Conservation (phyloP, 2,113 vertebrate species). For the Phalacrocorax brasilianus region DNA sequence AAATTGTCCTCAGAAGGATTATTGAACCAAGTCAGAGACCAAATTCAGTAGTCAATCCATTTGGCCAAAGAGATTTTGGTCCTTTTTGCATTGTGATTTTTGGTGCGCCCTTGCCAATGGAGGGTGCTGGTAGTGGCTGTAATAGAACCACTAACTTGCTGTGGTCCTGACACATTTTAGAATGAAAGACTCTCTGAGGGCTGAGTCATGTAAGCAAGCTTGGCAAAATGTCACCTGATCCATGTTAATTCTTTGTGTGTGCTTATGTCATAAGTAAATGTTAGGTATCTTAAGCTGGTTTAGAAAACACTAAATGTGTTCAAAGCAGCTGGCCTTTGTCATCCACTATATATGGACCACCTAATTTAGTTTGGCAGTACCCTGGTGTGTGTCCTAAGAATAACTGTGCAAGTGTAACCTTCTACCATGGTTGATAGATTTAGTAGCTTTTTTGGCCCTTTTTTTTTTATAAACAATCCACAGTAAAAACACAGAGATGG, state of each 20-base stretch:
- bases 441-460: neutral
- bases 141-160: neutral
- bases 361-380: neutral
- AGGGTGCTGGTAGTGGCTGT: neutral
- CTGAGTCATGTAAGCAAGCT: neutral
- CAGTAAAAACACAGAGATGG: neutral
- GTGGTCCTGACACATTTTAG: neutral
- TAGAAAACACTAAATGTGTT: neutral
- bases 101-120: neutral
- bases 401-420: neutral
- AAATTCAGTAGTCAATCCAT: neutral
- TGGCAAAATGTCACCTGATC: neutral
- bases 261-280: neutral
- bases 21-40: neutral
- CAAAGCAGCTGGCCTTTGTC: neutral
- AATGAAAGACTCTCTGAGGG: rapidly evolving
- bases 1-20: neutral
- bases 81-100: neutral
- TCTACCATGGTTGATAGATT: neutral
- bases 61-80: neutral
- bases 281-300: neutral
- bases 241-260: neutral
- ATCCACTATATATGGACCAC: neutral
- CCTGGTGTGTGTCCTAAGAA: neutral
- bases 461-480: neutral